phyloP scores from a whole-genome alignment of 2,113 vertebrate genomes.

The Pelodiscus sinensis region DNA sequence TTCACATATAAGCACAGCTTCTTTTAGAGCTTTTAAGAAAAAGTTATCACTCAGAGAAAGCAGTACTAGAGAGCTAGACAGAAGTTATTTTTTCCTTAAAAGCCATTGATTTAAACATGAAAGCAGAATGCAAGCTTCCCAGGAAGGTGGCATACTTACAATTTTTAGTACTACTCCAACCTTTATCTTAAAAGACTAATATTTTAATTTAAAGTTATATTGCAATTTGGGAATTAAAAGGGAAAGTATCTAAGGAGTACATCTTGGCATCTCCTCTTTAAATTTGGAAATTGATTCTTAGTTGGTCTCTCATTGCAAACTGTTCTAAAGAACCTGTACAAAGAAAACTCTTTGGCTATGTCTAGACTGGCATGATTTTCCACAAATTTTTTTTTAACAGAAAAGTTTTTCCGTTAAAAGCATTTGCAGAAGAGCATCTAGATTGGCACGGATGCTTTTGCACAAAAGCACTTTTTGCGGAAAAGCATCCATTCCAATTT shows the following conservation, averaged over 20 bases:
- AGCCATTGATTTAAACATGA: background rate
- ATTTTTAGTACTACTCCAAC: background rate
- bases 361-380: too few species aligned
- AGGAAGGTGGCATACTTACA: background rate
- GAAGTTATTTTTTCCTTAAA: rapidly evolving
- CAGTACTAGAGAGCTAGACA: background rate
- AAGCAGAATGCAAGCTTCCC: background rate
- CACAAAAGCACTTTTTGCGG: too few species aligned
- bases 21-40: background rate
- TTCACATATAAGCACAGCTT: background rate
- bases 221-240: background rate
- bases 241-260: background rate
- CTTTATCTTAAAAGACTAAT: background rate
- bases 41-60: background rate
- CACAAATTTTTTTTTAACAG: too few species aligned
- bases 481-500: too few species aligned
- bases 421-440: too few species aligned
- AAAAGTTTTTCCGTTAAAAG: too few species aligned
- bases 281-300: background rate
- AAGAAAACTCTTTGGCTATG: rapidly evolving
- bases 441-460: too few species aligned
- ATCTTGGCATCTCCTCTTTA: background rate
- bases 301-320: background rate
- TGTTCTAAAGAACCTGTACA: background rate
- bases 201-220: background rate